These are phyloP conservation scores for Platerodrilus igneus DNA, from an alignment of 2,888 invertebrate species.

Conservation along the genomic window DNA sequence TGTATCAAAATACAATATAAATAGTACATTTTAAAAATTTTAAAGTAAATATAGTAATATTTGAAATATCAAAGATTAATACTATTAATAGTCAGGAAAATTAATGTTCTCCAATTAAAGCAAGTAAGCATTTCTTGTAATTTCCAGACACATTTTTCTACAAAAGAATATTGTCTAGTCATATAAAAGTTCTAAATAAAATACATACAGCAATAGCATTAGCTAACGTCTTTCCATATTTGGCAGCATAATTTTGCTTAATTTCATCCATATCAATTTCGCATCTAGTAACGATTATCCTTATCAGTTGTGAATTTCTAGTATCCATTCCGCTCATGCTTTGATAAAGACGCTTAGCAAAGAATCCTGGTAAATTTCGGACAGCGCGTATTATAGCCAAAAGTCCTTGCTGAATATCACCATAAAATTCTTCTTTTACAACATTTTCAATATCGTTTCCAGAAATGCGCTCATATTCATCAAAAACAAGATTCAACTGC, in stretches of 20 bases:
- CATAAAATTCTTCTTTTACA: constrained; percentile 79
- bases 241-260: constrained; percentile 68
- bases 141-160: constrained; percentile 82
- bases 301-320: constrained; percentile 78
- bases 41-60: too few relatives aligned
- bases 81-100: background rate
- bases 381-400: constrained; percentile 77
- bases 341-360: constrained; percentile 79
- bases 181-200: too few relatives aligned
- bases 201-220: constrained; percentile 68
- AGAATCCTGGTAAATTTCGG: constrained; percentile 74
- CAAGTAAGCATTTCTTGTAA: constrained; percentile 78
- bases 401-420: constrained; percentile 73
- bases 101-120: constrained; percentile 53
- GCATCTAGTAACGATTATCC: constrained; percentile 75
- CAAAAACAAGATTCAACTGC: constrained; percentile 54
- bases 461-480: constrained; percentile 66
- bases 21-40: too few relatives aligned
- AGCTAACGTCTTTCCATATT: constrained; percentile 71
- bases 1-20: too few relatives aligned
- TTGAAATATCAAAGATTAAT: too few relatives aligned
- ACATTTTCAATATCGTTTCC: constrained; percentile 77
- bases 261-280: constrained; percentile 84
- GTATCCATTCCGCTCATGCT: constrained; percentile 89
- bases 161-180: constrained; percentile 38